These are phyloP conservation scores for Felis catus DNA, from an alignment of 2,113 vertebrate species.

Conservation along the genomic window F.catus_Fca126_mat1.0 CM031412.1:193053001-193053500, in stretches of 20 bases:
- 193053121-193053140: not conserved
- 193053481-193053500: not conserved
- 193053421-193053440: not conserved
- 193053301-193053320: not conserved
- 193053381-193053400: not conserved
- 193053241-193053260: not conserved
- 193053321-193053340: not conserved
- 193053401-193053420: not conserved
- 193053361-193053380: constrained; percentile 29
- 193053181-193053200: not conserved
- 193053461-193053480: not conserved
- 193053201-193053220: not conserved
- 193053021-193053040: not conserved
- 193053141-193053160: not conserved
- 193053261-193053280: constrained; percentile 6
- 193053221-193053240: constrained; percentile 3
- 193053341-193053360: not conserved
- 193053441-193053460: not conserved
- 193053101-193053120: not conserved
- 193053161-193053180: not conserved
- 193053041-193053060: not conserved
- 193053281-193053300: not conserved
- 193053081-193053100: not conserved
- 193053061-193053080: not conserved
- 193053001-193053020: not conserved